Evolutionary conservation across 1,140 invertebrate genomes (phyloP), one percentile per base, ranked within the genome.

Genomic region (Diabrotica undecimpunctata): DNA sequence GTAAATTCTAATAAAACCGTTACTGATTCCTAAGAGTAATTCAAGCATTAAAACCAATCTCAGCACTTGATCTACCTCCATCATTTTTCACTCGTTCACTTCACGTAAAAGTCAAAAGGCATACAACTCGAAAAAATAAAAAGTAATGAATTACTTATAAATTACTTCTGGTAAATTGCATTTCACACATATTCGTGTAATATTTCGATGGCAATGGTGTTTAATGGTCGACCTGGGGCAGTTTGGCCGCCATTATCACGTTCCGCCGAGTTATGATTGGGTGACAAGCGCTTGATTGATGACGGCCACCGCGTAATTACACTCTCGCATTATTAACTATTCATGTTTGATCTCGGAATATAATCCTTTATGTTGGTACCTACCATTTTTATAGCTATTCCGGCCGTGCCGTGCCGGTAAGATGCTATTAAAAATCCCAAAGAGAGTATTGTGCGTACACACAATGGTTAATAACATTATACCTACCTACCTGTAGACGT

Each of bases 201-300:
- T 46, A 46, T 10, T 46, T n/a, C 41, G n/a, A 46, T 46, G n/a
- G 41, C 41, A 46, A 46, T 46, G 41, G 41, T 46, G 41, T 46
- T 46, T 46, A 46, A 46, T 46, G 41, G 41, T 46, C 41, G 41
- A 46, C 41, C 41, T 46, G 41, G n/a, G 41, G 41, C 41, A 46
- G 8, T 46, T 46, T 46, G 41, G 41, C 41, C 41, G 41, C 41
- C 41, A 46, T 46, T 46, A 46, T 10, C 41, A 46, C 8, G 41
- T 46, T 46, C 41, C 41, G 41, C 41, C 41, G 41, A 4, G 41
- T 46, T 46, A 46, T 46, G 41, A 46, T 46, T 46, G 41, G 41
- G 41, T 46, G 41, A 46, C 41, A 46, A 46, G 41, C 41, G n/a
- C 8, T n/a, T 46, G 41, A 46, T 46, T 46, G 41, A 46, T 46